These are phyloP conservation scores for Diplolepis rosae DNA, from an alignment of 2,888 invertebrate genomes.

Conservation along the genomic window DNA sequence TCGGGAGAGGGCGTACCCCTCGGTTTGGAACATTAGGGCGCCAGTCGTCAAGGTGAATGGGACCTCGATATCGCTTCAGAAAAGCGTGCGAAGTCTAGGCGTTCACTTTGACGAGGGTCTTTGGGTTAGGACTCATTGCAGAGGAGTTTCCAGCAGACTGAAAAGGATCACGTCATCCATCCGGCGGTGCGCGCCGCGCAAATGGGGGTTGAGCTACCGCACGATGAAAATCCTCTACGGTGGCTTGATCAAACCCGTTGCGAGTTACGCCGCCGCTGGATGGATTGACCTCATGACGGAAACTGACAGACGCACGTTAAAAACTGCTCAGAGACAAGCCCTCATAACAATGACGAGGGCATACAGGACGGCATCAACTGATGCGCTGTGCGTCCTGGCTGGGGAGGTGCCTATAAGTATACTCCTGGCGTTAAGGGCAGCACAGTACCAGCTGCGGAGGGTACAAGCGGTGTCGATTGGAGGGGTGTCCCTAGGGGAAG, in stretches of 20 bases:
- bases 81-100: slow-evolving; percentile 16
- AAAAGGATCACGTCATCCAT: neutral
- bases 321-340: slow-evolving; percentile 5
- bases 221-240: slow-evolving; percentile 31
- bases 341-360: slow-evolving; percentile 13
- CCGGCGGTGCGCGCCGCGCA: neutral
- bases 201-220: slow-evolving; percentile 28
- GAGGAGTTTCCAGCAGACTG: slow-evolving; percentile 16
- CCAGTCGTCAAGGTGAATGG: slow-evolving; percentile 16
- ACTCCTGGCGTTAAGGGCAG: neutral
- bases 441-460: no score
- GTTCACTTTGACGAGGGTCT: neutral
- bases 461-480: no score
- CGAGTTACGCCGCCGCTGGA: slow-evolving; percentile 37
- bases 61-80: slow-evolving; percentile 20
- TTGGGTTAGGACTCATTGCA: neutral
- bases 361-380: slow-evolving; percentile 33
- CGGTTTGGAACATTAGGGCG: neutral
- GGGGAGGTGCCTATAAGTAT: slow-evolving; percentile 12
- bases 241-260: slow-evolving; percentile 32
- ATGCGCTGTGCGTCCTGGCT: slow-evolving; percentile 13
- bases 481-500: no score
- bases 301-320: neutral
- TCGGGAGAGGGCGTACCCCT: neutral
- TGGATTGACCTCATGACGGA: slow-evolving; percentile 32